Evolutionary conservation across 2,113 vertebrate species (phyloP).

Genomic region (Prunella himalayana): DNA sequence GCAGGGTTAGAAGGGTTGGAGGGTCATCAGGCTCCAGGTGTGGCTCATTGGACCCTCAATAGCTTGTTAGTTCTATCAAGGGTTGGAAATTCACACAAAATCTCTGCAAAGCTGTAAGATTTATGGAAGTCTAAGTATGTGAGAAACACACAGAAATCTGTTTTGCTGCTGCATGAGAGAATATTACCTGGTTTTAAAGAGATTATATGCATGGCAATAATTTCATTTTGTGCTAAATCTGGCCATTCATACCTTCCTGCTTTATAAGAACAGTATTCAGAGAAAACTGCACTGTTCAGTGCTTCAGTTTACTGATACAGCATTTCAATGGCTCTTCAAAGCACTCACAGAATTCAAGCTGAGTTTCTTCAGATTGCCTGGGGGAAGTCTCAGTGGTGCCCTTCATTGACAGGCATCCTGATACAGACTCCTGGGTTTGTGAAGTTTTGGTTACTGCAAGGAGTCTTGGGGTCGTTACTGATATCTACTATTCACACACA

Average conservation of each 20-base stretch:
- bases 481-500: background rate
- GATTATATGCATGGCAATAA: background rate
- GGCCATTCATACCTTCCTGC: background rate
- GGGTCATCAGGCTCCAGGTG: background rate
- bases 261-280: background rate
- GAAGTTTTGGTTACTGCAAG: background rate
- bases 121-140: background rate
- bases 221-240: background rate
- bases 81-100: background rate
- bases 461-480: background rate
- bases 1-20: background rate
- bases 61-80: background rate
- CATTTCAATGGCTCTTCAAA: background rate
- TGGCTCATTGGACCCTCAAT: background rate
- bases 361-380: background rate
- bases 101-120: background rate
- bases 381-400: background rate
- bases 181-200: background rate
- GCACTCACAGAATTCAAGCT: background rate
- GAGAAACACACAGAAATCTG: background rate
- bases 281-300: background rate
- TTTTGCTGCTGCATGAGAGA: background rate
- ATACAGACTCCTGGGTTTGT: background rate
- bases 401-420: background rate
- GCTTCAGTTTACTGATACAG: background rate